These are phyloP conservation scores for Leuciscus idus DNA, from an alignment of 2,113 vertebrate genomes.

Conservation along the genomic window DNA sequence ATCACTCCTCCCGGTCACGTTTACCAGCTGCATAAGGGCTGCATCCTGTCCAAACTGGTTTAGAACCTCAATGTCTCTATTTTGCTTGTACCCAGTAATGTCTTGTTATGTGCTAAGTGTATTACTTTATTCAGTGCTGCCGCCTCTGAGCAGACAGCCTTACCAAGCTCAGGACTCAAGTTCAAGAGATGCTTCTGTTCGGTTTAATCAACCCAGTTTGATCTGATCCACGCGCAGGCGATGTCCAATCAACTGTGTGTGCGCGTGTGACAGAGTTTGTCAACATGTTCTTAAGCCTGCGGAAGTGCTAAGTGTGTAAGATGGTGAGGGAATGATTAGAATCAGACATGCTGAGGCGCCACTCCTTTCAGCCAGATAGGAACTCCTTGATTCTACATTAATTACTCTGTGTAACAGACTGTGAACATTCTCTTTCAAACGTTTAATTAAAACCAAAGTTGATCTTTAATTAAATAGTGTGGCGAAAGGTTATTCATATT, in stretches of 20 bases:
- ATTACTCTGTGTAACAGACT: conserved; percentile 68
- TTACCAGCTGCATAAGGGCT: not conserved
- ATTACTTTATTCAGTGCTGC: conserved; percentile 12
- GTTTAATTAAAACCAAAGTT: conserved; percentile 68
- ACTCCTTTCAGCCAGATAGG: conserved; percentile 51
- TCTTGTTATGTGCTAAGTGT: not conserved
- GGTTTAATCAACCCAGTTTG: conserved; percentile 13
- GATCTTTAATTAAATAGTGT: conserved; percentile 66
- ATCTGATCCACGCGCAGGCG: not conserved
- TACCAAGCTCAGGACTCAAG: not conserved
- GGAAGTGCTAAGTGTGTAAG: conserved; percentile 24
- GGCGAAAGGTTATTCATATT: conserved; percentile 60
- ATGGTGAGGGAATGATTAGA: conserved; percentile 47
- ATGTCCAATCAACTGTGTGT: conserved; percentile 6
- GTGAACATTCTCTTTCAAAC: conserved; percentile 60
- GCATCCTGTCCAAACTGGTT: conserved; percentile 9
- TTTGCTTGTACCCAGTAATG: not conserved
- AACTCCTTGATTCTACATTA: conserved; percentile 64
- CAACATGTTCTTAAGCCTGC: conserved; percentile 20
- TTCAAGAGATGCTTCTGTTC: conserved; percentile 29
- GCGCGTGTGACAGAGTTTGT: conserved; percentile 9
- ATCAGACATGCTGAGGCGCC: conserved; percentile 34
- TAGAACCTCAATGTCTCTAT: not conserved
- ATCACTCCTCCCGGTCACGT: not conserved
- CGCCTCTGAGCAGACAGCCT: not conserved